Conservation (phyloP, 2,113 vertebrate species). For the Oncorhynchus tshawytscha region DNA sequence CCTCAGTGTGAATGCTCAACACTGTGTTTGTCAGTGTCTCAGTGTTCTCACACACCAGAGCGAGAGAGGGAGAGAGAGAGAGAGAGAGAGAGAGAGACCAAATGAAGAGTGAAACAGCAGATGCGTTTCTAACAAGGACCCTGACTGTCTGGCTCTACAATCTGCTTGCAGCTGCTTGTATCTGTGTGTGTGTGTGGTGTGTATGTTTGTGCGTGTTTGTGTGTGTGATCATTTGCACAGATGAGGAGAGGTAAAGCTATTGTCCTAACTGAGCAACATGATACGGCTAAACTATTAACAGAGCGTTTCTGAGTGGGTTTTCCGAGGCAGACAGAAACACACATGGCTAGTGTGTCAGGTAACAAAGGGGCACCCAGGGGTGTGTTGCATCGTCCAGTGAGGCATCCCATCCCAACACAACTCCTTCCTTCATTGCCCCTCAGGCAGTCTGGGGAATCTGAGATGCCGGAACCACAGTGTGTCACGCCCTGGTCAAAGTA, state of each 20-base stretch:
- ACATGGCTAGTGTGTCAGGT: constrained; percentile 30
- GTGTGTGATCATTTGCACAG: constrained; percentile 1
- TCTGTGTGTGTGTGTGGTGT: constrained; percentile 11
- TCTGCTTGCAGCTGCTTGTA: constrained; percentile 67
- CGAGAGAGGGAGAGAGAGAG: constrained; percentile 1
- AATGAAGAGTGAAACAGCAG: constrained; percentile 57
- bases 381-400: constrained; percentile 15
- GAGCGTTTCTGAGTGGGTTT: neutral
- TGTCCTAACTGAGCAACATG: neutral
- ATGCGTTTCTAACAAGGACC: constrained; percentile 57
- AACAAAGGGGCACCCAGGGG: constrained; percentile 27
- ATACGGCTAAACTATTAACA: neutral
- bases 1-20: neutral
- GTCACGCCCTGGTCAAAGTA: too few relatives aligned
- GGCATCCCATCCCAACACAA: too few relatives aligned
- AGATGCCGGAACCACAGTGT: too few relatives aligned
- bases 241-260: neutral
- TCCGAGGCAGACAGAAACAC: constrained; percentile 29
- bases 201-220: constrained; percentile 21
- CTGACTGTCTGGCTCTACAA: constrained; percentile 58
- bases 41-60: neutral
- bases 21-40: neutral
- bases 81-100: neutral
- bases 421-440: too few relatives aligned
- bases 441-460: too few relatives aligned